Conservation (phyloP, 2,113 vertebrate species). For the Laticauda laticaudata region DNA sequence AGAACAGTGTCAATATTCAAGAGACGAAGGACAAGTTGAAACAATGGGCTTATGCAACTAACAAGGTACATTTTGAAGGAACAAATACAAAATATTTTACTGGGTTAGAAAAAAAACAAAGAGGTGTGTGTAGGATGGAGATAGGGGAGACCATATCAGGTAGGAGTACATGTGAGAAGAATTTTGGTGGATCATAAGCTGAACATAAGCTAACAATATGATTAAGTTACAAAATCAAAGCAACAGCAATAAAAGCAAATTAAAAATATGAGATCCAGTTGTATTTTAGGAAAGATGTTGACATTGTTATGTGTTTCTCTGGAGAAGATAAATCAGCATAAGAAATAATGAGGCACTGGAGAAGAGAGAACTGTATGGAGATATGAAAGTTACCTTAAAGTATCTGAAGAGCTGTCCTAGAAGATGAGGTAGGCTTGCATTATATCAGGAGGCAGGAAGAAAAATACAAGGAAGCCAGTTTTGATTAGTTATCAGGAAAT, state of each 20-base stretch:
- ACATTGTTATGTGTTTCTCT: not conserved
- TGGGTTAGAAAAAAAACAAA: not conserved
- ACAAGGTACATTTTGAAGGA: not conserved
- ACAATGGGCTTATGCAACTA: not conserved
- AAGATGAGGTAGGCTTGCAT: not conserved
- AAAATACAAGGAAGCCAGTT: not conserved
- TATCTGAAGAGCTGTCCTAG: not conserved
- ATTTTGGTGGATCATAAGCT: not conserved
- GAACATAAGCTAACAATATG: not conserved
- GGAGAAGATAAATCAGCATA: not conserved
- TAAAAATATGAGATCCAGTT: not conserved
- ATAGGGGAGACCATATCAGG: not conserved
- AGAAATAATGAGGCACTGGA: not conserved
- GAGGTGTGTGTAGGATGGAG: not conserved
- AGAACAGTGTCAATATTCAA: not conserved
- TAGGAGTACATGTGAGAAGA: not conserved
- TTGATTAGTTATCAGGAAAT: not conserved
- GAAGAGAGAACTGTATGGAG: not conserved
- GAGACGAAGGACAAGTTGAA: not conserved
- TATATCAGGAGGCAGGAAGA: not conserved
- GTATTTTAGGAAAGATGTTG: not conserved
- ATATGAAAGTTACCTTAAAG: not conserved
- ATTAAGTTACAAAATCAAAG: not conserved
- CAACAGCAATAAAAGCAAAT: not conserved
- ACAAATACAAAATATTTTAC: not conserved